Percentiles rank a stretch among this genome's conserved stretches.
Conservation (phyloP, 2,797 vertebrate species). For the Anguilla pacifica region DNA sequence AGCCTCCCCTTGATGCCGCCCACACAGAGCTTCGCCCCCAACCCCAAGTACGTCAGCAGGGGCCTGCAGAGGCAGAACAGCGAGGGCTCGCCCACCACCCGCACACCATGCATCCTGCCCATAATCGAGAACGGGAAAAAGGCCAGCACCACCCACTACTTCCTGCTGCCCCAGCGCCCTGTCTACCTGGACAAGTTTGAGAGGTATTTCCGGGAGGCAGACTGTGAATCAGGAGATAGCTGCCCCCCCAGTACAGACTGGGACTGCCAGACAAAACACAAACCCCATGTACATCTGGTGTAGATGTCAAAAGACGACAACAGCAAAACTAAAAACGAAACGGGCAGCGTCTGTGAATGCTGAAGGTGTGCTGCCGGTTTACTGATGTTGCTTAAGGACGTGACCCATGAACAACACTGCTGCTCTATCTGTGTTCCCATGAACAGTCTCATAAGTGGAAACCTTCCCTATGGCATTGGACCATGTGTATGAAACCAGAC, state of each 20-base stretch:
- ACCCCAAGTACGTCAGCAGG: slow-evolving; percentile 95
- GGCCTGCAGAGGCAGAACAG: slow-evolving; percentile 83
- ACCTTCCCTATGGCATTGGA: slow-evolving; percentile 12
- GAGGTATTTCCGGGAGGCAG: slow-evolving; percentile 81
- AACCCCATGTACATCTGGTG: slow-evolving; percentile 64
- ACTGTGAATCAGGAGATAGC: slow-evolving; percentile 62
- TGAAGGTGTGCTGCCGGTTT: neutral
- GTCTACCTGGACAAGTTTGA: slow-evolving; percentile 80
- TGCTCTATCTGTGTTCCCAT: slow-evolving; percentile 17
- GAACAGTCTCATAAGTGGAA: slow-evolving; percentile 17
- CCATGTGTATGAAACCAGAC: neutral
- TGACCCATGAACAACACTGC: slow-evolving; percentile 19
- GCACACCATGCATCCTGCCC: slow-evolving; percentile 86
- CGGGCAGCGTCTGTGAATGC: neutral
- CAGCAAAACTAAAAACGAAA: neutral
- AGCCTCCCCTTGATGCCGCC: slow-evolving; percentile 94
- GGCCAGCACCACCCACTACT: slow-evolving; percentile 93
- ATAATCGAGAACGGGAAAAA: slow-evolving; percentile 93
- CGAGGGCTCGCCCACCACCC: slow-evolving; percentile 69
- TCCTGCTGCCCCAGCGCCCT: slow-evolving; percentile 86
- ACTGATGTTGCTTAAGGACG: neutral
- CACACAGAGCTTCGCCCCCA: slow-evolving; percentile 96
- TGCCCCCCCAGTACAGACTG: slow-evolving; percentile 38
- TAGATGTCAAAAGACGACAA: slow-evolving; percentile 43
- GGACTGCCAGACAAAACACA: slow-evolving; percentile 70